These are phyloP conservation scores for Pelodiscus sinensis DNA, from an alignment of 2,113 vertebrate genomes.

Conservation along the genomic window DNA sequence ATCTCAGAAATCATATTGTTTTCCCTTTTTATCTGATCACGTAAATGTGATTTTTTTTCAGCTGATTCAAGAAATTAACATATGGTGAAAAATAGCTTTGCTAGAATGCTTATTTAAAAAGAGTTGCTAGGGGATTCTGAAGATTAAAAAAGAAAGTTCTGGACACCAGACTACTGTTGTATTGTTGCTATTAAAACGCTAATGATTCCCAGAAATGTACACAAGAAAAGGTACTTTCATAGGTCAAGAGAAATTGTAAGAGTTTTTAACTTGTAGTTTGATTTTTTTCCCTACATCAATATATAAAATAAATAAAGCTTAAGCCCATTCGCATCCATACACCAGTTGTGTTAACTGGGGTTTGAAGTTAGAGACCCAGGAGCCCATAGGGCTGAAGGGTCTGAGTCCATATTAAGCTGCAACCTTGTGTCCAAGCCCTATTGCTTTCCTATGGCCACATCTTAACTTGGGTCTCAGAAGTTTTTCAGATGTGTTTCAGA, in stretches of 20 bases:
- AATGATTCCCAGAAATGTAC: neutral
- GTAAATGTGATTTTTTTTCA: neutral
- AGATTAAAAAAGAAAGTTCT: neutral
- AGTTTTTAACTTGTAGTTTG: neutral
- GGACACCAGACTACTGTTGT: neutral
- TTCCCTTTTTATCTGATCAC: neutral
- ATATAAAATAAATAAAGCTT: too few species aligned
- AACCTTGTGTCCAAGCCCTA: neutral
- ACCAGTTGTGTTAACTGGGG: neutral
- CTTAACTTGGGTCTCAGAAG: neutral
- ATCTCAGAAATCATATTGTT: rapidly evolving
- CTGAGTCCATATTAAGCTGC: neutral
- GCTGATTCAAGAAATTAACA: neutral
- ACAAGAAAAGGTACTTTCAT: neutral
- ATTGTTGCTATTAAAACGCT: neutral
- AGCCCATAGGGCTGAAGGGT: neutral
- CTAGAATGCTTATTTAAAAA: neutral
- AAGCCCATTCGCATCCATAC: too few species aligned
- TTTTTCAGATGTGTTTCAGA: neutral
- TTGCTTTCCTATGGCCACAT: neutral
- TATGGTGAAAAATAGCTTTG: neutral
- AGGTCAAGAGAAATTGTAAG: neutral
- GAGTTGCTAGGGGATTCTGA: neutral
- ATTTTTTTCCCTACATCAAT: neutral
- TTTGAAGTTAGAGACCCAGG: neutral